Evolutionary conservation across 2,113 vertebrate species (phyloP).

Genomic region (Cinclus cinclus): DNA sequence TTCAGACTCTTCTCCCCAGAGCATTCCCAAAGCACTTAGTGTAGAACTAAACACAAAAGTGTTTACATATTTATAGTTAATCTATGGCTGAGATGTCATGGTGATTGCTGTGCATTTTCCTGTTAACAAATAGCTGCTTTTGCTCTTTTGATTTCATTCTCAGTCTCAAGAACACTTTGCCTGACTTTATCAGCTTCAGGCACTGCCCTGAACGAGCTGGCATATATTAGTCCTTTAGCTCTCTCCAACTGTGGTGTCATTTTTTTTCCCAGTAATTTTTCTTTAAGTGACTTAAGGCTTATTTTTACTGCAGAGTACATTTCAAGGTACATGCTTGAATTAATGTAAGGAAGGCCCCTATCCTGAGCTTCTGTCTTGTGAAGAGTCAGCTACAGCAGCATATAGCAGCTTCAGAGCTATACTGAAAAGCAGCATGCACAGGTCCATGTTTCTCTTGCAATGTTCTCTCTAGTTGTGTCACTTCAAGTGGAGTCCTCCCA

Average conservation of each 20-base stretch:
- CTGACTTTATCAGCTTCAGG: background rate
- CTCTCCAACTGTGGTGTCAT: background rate
- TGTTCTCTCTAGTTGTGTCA: background rate
- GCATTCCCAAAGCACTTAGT: background rate
- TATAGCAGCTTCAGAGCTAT: background rate
- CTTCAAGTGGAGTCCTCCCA: background rate
- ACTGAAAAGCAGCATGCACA: background rate
- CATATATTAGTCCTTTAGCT: background rate
- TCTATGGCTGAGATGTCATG: background rate
- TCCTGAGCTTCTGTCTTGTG: background rate
- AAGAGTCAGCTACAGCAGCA: background rate
- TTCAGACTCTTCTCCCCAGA: background rate
- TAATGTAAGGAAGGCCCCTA: background rate
- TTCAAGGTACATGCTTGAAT: background rate
- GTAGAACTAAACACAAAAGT: background rate
- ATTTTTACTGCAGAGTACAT: background rate
- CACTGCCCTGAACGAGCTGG: background rate
- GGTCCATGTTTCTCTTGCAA: accelerated
- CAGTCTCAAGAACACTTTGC: background rate
- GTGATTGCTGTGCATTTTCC: background rate
- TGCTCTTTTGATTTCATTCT: background rate
- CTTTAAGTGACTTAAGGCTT: background rate
- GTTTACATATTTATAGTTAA: background rate
- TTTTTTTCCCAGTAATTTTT: background rate
- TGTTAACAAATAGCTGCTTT: background rate